phyloP scores from a whole-genome alignment of 2,888 invertebrate genomes.

The Tiliacea aurago region DNA sequence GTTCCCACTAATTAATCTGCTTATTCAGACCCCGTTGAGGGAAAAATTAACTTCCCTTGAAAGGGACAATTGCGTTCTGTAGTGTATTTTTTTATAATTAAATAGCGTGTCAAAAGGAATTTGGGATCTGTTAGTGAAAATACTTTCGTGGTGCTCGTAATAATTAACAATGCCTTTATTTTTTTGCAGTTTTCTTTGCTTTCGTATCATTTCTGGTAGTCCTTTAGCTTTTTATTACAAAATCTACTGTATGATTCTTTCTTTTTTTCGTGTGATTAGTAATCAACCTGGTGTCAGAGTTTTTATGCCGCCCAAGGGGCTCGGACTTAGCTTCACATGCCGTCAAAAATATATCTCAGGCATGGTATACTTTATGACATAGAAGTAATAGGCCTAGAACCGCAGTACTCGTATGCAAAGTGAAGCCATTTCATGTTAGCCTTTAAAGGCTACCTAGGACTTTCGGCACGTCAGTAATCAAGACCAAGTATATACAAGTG shows the following conservation, averaged over 20 bases:
- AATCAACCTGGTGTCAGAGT: too few species aligned
- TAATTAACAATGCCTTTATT: conserved; percentile 22
- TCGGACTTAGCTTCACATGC: too few species aligned
- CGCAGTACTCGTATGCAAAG: too few species aligned
- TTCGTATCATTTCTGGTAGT: background rate
- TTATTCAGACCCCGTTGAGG: conserved; percentile 58
- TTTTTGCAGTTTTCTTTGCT: background rate
- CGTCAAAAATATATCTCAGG: too few species aligned
- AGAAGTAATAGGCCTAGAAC: too few species aligned
- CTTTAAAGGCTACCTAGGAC: too few species aligned
- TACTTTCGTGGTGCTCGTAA: conserved; percentile 14
- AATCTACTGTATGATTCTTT: background rate
- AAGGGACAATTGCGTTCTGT: conserved; percentile 51
- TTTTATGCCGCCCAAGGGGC: too few species aligned
- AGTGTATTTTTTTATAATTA: conserved; percentile 58
- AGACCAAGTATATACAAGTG: too few species aligned
- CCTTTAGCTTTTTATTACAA: background rate
- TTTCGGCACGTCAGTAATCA: too few species aligned
- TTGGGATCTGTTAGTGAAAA: conserved; percentile 26
- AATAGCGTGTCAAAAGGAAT: conserved; percentile 54
- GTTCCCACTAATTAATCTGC: conserved; percentile 82
- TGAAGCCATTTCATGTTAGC: too few species aligned
- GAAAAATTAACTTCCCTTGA: conserved; percentile 60
- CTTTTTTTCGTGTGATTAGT: too few species aligned
- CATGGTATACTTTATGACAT: too few species aligned